Evolutionary conservation across 2,113 vertebrate genomes (phyloP), one percentile per base, ranked within the genome.

Genomic region (Cichladusa arquata): DNA sequence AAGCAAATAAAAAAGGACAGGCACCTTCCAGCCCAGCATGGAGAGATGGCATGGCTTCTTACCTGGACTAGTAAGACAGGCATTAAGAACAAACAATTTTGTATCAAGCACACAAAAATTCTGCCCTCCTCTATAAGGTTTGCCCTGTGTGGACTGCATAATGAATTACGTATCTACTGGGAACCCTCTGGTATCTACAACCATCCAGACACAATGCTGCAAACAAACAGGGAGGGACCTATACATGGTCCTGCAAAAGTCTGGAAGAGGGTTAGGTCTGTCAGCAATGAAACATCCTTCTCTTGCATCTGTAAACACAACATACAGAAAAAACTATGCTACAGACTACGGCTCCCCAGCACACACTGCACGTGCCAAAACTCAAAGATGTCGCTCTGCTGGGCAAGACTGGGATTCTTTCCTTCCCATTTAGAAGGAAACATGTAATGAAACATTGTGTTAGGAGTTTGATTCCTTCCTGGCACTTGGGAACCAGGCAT

Each of bases 301-400:
- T 48, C 81, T 79, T 65, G 26, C 70, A 69, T n/a, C 34, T 48
- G n/a, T 22, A 69, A 78, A 64, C 19, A 48, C 17, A 67, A 70
- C 33, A 45, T 1, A 8, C 1, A 7, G 14, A 77, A 64, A 58
- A 73, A 51, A 24, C 47, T 0, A 0, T 10, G 24, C 29, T 28
- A 51, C 0, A 0, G 44, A 47, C 56, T 25, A 25, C 0, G 1
- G 44, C 67, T 86, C 18, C 5, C 16, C 29, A 53, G 65, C 1
- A 8, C 34, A 47, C 0, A 0, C 53, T 44, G 57, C 44, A 25
- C 0, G 12, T 11, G 3, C 19, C n/a, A 76, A 67, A 83, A 38
- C 33, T 12, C 58, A 81, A 12, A 50, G n/a, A 20, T 40, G 16
- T 38, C 12, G 5, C 29, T 81, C 42, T 78, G 34, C 33, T 45